Evolutionary conservation across 1,140 invertebrate genomes (phyloP), one percentile per base, ranked within the genome.

Genomic region (Gyrodactylus salaris): DNA sequence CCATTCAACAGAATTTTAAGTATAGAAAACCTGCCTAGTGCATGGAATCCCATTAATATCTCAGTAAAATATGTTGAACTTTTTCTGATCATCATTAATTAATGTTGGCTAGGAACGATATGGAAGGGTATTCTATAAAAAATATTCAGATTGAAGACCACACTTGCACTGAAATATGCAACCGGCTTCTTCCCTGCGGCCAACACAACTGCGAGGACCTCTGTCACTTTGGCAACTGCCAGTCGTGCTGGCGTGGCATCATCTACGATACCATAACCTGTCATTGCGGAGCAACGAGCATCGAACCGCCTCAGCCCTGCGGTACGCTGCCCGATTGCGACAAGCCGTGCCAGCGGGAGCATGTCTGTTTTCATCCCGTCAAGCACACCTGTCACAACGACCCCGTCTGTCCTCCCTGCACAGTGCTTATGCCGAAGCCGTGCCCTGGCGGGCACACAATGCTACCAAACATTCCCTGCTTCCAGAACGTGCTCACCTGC

Each of bases 161-260:
- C 25, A 1, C 26, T 1, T 73, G 72, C 26, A 20, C 20, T 23
- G 23, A 73, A 69, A 23, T 22, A 1, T 73, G 72, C 26, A 26
- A 26, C 1, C 27, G 26, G 26, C 1, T 2, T 1, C 26, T 73
- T 1, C 20, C 34, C 21, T 73, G 72, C 26, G 2, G 26, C 20
- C 26, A 7, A 26, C 72, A 73, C 26, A 25, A 1, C 21, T 73
- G 72, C 26, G 72, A 23, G 1, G 1, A 27, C n/a, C 21, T 54
- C 1, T 73, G 72, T 34, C 72, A 73, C 26, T 26, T 16, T 23
- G 72, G 72, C 1, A 21, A 70, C 21, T 73, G 72, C 26, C 72
- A 26, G 26, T 20, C 54, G 20, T 73, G 72, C 26, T 71, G 70
- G 21, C 25, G 21, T 7, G 25, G 25, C 26, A 26, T 71, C 1